phyloP scores from a whole-genome alignment of 1,140 invertebrate species.

The Drosophila equinoxialis region DNA sequence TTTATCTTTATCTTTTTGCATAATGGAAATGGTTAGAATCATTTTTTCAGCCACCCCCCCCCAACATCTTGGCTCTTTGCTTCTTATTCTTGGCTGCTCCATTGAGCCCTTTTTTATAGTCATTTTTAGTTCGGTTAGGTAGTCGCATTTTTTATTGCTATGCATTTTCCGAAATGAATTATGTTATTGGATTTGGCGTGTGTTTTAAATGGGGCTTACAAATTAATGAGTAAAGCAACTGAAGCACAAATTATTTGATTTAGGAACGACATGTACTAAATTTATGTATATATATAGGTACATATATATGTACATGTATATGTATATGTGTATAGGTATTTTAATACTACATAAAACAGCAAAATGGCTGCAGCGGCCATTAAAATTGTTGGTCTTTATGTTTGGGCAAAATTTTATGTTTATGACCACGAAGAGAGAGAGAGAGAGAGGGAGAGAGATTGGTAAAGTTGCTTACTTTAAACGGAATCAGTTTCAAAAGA shows the following conservation, averaged over 20 bases:
- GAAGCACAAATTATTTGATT: slow-evolving; percentile 10
- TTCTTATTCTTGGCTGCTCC: neutral
- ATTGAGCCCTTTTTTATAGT: slow-evolving; percentile 65
- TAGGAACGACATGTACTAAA: neutral
- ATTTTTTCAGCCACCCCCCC: neutral
- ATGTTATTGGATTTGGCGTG: slow-evolving; percentile 38
- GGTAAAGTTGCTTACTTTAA: neutral
- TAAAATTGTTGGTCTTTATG: neutral
- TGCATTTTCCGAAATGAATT: slow-evolving; percentile 51
- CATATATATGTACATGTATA: neutral
- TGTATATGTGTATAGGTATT: neutral
- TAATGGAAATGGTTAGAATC: slow-evolving; percentile 59
- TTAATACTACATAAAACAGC: neutral
- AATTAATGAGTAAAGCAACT: slow-evolving; percentile 14
- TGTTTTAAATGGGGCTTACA: slow-evolving; percentile 14
- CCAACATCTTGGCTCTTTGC: too few species aligned
- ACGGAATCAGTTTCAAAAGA: neutral
- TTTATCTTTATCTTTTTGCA: slow-evolving; percentile 56
- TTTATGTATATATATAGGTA: neutral
- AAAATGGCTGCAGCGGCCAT: neutral
- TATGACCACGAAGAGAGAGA: neutral
- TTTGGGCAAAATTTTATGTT: neutral
- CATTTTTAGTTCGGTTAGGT: slow-evolving; percentile 41
- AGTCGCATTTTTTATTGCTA: slow-evolving; percentile 41
- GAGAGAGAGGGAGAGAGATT: too few species aligned